Percentiles rank a stretch among this genome's conserved stretches.
These are phyloP conservation scores for Nephrocerus scutellatus DNA, from an alignment of 2,888 invertebrate genomes.

Conservation along the genomic window DNA sequence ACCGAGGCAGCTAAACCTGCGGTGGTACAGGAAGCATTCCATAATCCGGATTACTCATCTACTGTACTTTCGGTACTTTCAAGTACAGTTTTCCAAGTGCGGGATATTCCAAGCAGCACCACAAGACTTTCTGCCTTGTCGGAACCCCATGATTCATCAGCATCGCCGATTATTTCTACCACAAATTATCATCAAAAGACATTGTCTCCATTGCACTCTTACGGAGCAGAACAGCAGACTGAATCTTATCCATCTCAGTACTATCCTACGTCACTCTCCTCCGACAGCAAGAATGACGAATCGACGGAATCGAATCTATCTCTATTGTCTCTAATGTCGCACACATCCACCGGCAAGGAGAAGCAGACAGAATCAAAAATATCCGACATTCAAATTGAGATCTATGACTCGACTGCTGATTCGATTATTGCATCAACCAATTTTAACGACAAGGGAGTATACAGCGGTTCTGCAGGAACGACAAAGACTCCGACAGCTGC, in stretches of 20 bases:
- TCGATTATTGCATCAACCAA: constrained; percentile 43
- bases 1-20: constrained; percentile 2
- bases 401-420: constrained; percentile 43
- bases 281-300: constrained; percentile 9
- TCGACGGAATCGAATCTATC: neutral
- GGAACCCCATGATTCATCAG: too few relatives aligned
- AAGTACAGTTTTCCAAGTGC: constrained; percentile 36
- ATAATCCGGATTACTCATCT: neutral
- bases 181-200: too few relatives aligned
- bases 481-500: constrained; percentile 27
- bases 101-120: constrained; percentile 29
- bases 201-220: too few relatives aligned
- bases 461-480: constrained; percentile 21
- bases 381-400: constrained; percentile 44
- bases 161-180: too few relatives aligned
- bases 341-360: constrained; percentile 3
- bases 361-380: constrained; percentile 39
- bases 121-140: constrained; percentile 23
- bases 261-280: too few relatives aligned
- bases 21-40: too few relatives aligned
- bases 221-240: too few relatives aligned
- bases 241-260: too few relatives aligned
- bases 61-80: constrained; percentile 27
- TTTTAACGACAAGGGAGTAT: constrained; percentile 33
- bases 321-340: too few relatives aligned